Conservation (phyloP, 2,113 vertebrate genomes). For the Coptodon bakossiorum region DNA sequence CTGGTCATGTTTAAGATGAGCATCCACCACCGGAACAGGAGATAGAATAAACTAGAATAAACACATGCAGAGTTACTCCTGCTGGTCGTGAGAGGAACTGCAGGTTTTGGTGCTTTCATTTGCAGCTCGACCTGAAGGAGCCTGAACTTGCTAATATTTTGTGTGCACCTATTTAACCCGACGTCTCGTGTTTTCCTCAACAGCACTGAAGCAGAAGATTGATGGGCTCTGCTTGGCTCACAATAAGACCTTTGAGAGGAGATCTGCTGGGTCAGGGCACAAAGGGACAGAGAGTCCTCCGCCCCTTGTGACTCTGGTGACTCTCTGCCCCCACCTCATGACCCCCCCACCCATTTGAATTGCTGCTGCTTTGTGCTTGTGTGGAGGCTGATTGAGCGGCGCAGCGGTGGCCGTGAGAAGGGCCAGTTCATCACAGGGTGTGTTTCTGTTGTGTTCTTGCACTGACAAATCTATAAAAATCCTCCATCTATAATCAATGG, state of each 20-base stretch:
- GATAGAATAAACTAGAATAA: neutral
- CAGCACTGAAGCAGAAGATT: constrained; percentile 48
- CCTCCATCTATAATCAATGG: neutral
- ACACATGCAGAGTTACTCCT: neutral
- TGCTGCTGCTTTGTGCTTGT: constrained; percentile 63
- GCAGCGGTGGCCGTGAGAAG: constrained; percentile 52
- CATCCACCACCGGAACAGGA: neutral
- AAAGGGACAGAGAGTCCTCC: constrained; percentile 31
- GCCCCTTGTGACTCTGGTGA: constrained; percentile 40
- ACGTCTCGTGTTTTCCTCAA: constrained; percentile 33
- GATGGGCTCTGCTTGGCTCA: constrained; percentile 13
- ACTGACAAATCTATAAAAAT: neutral
- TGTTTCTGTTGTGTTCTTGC: neutral
- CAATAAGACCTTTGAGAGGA: constrained; percentile 49
- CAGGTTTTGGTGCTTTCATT: neutral
- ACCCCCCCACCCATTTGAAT: constrained; percentile 28
- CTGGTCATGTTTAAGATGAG: neutral
- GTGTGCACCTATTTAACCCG: neutral
- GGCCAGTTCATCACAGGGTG: neutral
- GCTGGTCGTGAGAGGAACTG: neutral
- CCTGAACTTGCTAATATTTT: neutral
- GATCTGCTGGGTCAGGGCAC: constrained; percentile 29
- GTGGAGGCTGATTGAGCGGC: constrained; percentile 63
- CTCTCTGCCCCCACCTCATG: neutral
- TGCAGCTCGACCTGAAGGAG: neutral